These are phyloP conservation scores for Pao palembangensis DNA, from an alignment of 2,113 vertebrate species.

Conservation along the genomic window DNA sequence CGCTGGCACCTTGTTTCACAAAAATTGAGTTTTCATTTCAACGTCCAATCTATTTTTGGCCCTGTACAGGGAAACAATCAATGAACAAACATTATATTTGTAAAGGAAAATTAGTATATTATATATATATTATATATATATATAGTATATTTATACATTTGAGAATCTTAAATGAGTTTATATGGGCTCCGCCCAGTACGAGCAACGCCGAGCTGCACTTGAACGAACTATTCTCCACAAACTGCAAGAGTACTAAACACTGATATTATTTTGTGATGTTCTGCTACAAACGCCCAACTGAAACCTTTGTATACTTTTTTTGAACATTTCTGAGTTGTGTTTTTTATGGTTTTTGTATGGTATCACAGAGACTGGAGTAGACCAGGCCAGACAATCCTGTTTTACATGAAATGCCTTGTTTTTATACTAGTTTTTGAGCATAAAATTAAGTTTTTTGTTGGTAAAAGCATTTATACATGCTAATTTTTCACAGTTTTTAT, in stretches of 20 bases:
- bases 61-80: slow-evolving; percentile 80
- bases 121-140: slow-evolving; percentile 34
- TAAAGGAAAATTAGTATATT: slow-evolving; percentile 55
- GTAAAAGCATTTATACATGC: slow-evolving; percentile 71
- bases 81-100: slow-evolving; percentile 83
- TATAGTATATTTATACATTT: slow-evolving; percentile 41
- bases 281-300: slow-evolving; percentile 50
- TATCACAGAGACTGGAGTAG: slow-evolving; percentile 71
- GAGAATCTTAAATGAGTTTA: slow-evolving; percentile 24
- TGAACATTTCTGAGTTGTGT: slow-evolving; percentile 68
- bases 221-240: slow-evolving; percentile 40
- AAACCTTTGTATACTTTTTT: slow-evolving; percentile 65
- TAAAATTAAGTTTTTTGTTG: slow-evolving; percentile 79
- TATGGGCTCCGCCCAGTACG: slow-evolving; percentile 55
- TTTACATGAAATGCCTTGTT: slow-evolving; percentile 78
- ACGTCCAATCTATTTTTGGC: slow-evolving; percentile 62
- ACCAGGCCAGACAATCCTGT: slow-evolving; percentile 74
- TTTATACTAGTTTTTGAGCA: slow-evolving; percentile 73
- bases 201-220: slow-evolving; percentile 62
- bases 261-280: slow-evolving; percentile 55
- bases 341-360: slow-evolving; percentile 67
- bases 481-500: slow-evolving; percentile 77
- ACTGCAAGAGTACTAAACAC: slow-evolving; percentile 55
- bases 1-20: slow-evolving; percentile 69
- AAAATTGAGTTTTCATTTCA: slow-evolving; percentile 64